Conservation (phyloP, 2,797 vertebrate genomes). For the Eleutherodactylus coqui region DNA sequence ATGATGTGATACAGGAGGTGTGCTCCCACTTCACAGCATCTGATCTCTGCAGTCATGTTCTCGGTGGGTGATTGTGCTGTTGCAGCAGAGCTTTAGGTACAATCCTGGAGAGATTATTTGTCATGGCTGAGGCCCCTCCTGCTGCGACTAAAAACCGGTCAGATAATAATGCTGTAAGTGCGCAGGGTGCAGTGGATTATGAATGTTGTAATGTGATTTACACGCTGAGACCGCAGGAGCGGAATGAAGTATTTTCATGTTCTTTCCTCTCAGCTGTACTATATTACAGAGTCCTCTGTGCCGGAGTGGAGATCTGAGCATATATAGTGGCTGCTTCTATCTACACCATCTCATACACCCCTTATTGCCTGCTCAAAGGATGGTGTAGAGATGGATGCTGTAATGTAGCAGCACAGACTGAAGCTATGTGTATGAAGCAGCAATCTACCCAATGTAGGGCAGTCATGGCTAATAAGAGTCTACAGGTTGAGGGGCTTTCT, state of each 20-base stretch:
- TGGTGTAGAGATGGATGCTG: background rate
- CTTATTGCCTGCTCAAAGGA: background rate
- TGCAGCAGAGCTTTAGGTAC: background rate
- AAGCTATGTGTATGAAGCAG: too few relatives aligned
- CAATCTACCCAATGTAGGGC: too few relatives aligned
- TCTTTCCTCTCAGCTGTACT: background rate
- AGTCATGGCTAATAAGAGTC: background rate
- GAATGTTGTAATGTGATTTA: background rate
- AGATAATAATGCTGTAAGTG: background rate
- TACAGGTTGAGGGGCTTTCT: too few relatives aligned
- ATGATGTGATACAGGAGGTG: too few relatives aligned
- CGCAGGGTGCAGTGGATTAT: background rate
- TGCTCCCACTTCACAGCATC: too few relatives aligned
- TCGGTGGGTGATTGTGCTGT: too few relatives aligned
- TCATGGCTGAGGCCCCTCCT: background rate
- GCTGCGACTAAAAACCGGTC: too few relatives aligned
- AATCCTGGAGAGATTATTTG: background rate
- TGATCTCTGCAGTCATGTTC: too few relatives aligned
- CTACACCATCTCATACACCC: background rate
- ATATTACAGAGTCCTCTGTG: background rate
- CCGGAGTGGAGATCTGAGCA: background rate
- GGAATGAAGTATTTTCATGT: background rate
- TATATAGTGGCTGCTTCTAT: background rate
- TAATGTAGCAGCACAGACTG: too few relatives aligned
- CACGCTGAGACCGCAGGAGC: background rate